These are phyloP conservation scores for Cistogaster globosa DNA, from an alignment of 2,888 invertebrate genomes.

Conservation along the genomic window DNA sequence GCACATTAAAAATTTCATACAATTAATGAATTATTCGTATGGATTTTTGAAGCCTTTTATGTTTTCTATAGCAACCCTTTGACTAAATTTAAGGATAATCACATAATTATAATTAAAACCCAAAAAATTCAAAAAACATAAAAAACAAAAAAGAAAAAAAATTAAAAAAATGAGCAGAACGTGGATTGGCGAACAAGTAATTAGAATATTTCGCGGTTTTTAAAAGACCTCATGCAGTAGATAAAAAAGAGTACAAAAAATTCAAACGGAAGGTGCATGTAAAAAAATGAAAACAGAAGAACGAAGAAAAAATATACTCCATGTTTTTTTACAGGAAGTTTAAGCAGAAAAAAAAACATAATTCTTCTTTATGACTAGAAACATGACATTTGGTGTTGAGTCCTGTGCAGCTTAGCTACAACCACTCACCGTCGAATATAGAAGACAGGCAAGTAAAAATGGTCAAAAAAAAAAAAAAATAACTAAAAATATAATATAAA, in stretches of 20 bases:
- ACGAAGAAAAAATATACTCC: conserved; percentile 2
- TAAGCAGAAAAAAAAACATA: conserved; percentile 71
- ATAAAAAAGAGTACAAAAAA: conserved; percentile 9
- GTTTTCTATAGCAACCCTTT: no score
- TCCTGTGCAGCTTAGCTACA: conserved; percentile 47
- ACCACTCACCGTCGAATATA: conserved; percentile 61
- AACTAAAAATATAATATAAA: conserved; percentile 62
- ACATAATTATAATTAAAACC: conserved; percentile 73
- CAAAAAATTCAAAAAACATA: conserved; percentile 43
- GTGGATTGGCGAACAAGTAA: no score
- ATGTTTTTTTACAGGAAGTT: conserved; percentile 72
- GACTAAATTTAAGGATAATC: no score
- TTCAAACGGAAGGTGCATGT: conserved; percentile 73
- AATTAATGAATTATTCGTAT: conserved; percentile 13
- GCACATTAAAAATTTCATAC: neutral
- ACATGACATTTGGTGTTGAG: conserved; percentile 70
- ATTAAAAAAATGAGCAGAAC: no score
- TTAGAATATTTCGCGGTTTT: conserved; percentile 79
- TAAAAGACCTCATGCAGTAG: conserved; percentile 47
- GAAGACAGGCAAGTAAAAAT: conserved; percentile 25
- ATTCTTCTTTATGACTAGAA: conserved; percentile 75
- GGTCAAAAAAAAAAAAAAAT: conserved; percentile 11
- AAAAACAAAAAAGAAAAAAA: conserved; percentile 52
- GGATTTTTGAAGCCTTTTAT: conserved; percentile 11
- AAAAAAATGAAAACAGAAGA: conserved; percentile 50